Conservation (phyloP, 2,113 vertebrate species). For the Xiphorhynchus elegans region DNA sequence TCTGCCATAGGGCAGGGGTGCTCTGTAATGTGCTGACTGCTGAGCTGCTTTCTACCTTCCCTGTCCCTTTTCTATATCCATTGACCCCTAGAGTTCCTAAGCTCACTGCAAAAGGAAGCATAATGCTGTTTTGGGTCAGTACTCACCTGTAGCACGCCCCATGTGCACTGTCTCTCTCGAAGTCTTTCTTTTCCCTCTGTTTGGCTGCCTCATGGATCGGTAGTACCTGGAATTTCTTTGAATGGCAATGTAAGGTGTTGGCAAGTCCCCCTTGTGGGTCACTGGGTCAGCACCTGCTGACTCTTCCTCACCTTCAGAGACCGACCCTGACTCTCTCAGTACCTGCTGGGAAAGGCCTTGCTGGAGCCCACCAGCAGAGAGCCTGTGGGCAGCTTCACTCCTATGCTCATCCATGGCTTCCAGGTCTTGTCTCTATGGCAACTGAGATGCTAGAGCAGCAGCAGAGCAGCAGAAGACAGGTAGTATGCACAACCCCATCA, state of each 20-base stretch:
- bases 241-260: neutral
- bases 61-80: neutral
- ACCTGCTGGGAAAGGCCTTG: neutral
- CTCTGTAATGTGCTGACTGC: neutral
- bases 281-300: neutral
- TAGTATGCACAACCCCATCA: neutral
- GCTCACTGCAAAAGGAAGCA: neutral
- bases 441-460: neutral
- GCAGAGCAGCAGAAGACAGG: neutral
- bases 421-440: slow-evolving; percentile 69
- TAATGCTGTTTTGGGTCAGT: neutral
- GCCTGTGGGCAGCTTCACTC: neutral
- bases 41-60: neutral
- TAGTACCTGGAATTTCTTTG: slow-evolving; percentile 79
- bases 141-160: slow-evolving; percentile 68
- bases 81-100: neutral
- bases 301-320: slow-evolving; percentile 43
- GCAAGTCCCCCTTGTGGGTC: neutral
- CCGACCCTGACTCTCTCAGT: neutral
- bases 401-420: neutral
- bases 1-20: neutral
- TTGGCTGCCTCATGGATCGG: slow-evolving; percentile 55
- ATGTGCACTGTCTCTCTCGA: neutral
- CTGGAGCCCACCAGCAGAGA: neutral
- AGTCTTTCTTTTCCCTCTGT: slow-evolving; percentile 19